Percentiles rank a stretch among this genome's conserved stretches.
These are phyloP conservation scores for Cardinalis cardinalis DNA, from an alignment of 2,113 vertebrate species.

Conservation along the genomic window DNA sequence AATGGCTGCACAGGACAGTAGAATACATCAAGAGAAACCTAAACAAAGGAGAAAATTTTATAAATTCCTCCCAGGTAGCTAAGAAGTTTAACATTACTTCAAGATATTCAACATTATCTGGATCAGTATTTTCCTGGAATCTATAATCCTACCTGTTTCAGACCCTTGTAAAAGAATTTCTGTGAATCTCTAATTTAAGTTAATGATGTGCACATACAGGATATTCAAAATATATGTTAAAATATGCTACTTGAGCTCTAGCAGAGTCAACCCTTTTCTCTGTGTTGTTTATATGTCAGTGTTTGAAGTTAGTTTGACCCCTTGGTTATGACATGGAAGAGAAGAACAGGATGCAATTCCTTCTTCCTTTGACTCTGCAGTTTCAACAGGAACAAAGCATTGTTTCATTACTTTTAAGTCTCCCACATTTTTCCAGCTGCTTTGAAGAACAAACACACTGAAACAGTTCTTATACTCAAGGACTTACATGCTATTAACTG, in stretches of 20 bases:
- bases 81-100: not conserved
- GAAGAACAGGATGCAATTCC: not conserved
- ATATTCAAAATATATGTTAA: not conserved
- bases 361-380: not conserved
- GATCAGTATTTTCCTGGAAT: not conserved
- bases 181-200: not conserved
- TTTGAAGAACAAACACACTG: not conserved
- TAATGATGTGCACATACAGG: not conserved
- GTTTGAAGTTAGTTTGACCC: not conserved
- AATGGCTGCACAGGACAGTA: constrained; percentile 87
- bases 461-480: not conserved
- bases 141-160: not conserved
- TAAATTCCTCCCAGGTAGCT: not conserved
- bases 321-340: not conserved
- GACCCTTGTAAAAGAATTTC: not conserved
- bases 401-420: not conserved
- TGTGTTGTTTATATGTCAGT: not conserved
- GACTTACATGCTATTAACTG: not conserved
- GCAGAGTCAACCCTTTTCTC: not conserved
- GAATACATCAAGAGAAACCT: constrained; percentile 92
- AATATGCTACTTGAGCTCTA: not conserved
- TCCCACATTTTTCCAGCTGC: not conserved
- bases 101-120: not conserved
- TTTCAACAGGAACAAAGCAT: not conserved
- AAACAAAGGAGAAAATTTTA: constrained; percentile 41